Base-by-base conservation (phyloP, 2,888 invertebrate species). In the Aporophyla lueneburgensis region DNA sequence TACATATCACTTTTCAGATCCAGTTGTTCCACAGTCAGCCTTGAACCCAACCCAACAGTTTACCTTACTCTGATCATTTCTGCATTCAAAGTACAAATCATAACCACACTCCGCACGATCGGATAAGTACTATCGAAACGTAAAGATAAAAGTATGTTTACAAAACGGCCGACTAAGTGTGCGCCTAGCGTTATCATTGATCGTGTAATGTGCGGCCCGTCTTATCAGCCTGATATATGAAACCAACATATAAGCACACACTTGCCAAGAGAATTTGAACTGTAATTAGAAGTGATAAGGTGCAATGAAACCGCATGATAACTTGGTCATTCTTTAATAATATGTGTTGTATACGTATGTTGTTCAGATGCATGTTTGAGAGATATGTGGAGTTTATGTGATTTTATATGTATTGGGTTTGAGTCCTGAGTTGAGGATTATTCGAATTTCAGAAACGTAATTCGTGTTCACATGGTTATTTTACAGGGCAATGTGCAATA, bases 121-220 rank as follows among this genome's bases (percentile, higher is more conserved):
- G 83, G 74, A 75, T 74, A 78, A 73, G 59, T 75, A 76, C 63
- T 83, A 86, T 86, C 88, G 40, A 78, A 68, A 68, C 75, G 78
- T 78, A 87, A 81, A 87, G 86, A 86, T 86, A 86, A 87, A 78
- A 56, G 43, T 81, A 71, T 87, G 88, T 86, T 87, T 86, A 86
- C 86, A 87, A 87, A 87, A 86, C 88, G 88, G 43, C 63, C 76
- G 72, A 79, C 86, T 84, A 86, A 86, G 87, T 86, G 78, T 85
- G 87, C 72, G 71, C 80, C 83, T 79, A 83, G 83, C 75, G 59
- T 87, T 86, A 86, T 86, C 86, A 75, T 66, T 43, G 67, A 86
- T 76, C 81, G 83, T 87, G 86, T 87, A 86, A 83, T 86, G 78
- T 85, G 86, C 73, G 83, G 78, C 74, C 73, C 24, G 51, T 21